A percentile compares a stretch with the other conserved stretches of the same genome.
Conservation (phyloP, 2,888 invertebrate genomes). For the Eristalis arbustorum region DNA sequence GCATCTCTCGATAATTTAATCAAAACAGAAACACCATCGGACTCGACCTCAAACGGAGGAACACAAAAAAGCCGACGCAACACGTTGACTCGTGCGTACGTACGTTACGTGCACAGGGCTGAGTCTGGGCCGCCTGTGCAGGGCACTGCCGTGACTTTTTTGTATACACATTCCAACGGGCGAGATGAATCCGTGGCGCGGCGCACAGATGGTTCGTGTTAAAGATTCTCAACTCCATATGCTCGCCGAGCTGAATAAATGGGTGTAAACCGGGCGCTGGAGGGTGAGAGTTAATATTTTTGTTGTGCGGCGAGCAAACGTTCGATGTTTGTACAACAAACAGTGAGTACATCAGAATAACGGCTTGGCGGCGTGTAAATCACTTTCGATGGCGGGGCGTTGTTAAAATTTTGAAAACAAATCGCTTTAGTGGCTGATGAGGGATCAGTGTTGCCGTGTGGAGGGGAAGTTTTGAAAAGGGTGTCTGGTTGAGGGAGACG, state of each 20-base stretch:
- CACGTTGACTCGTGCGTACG: not conserved
- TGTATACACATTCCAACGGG: not conserved
- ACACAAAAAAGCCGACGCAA: not conserved
- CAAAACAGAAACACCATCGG: not conserved
- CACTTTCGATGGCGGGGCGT: not conserved
- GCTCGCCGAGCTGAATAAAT: not conserved
- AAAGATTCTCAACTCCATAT: conserved; percentile 7
- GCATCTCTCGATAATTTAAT: not conserved
- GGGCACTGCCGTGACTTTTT: not conserved
- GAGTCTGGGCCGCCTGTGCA: not conserved
- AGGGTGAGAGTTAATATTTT: not conserved
- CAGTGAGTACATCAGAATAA: not conserved
- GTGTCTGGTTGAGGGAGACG: not conserved
- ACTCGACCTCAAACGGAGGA: not conserved
- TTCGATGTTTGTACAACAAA: conserved; percentile 4
- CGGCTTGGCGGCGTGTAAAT: conserved; percentile 4
- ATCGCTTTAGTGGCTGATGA: not conserved
- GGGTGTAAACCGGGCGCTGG: not conserved
- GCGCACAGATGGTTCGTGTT: not conserved
- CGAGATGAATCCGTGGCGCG: not conserved
- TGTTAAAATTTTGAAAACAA: not conserved
- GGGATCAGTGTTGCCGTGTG: not conserved
- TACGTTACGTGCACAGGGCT: not conserved
- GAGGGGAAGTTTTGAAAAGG: not conserved
- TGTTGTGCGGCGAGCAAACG: not conserved